A percentile compares a stretch with the other conserved stretches of the same genome.
phyloP scores from a whole-genome alignment of 2,797 vertebrate genomes.

The Myiotriccus ornatus region DNA sequence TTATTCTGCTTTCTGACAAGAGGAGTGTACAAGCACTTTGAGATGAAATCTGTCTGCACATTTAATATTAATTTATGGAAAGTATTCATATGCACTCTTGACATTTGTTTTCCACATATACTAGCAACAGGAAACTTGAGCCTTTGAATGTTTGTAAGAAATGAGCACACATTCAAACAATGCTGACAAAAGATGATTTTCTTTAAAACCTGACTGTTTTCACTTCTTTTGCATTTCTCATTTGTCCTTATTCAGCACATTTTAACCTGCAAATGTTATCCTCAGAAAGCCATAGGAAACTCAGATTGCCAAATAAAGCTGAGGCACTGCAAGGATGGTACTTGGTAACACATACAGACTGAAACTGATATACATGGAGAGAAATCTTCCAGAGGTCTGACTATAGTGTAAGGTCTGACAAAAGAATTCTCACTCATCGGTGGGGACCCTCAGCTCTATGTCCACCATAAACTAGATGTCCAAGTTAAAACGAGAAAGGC shows the following conservation, averaged over 20 bases:
- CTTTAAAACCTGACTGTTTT: slow-evolving; percentile 31
- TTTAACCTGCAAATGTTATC: not conserved
- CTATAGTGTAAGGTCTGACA: not conserved
- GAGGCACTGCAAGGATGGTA: not conserved
- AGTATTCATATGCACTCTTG: slow-evolving; percentile 27
- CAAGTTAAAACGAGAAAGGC: not conserved
- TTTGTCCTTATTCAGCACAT: slow-evolving; percentile 32
- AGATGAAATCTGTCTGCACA: not conserved
- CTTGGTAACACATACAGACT: not conserved
- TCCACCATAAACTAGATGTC: not conserved
- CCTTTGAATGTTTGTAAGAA: slow-evolving; percentile 33
- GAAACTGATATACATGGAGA: not conserved
- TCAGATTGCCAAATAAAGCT: not conserved
- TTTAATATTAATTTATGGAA: slow-evolving; percentile 56
- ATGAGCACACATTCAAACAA: slow-evolving; percentile 22
- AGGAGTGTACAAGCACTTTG: not conserved
- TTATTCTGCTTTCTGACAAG: slow-evolving; percentile 42
- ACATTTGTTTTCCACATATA: slow-evolving; percentile 30
- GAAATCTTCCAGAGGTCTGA: not conserved
- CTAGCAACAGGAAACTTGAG: not conserved
- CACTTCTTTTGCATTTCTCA: slow-evolving; percentile 11
- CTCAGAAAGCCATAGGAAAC: slow-evolving; percentile 16
- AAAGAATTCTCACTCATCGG: not conserved
- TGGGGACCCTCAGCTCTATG: not conserved
- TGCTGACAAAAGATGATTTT: slow-evolving; percentile 4